A percentile compares a stretch with the other conserved stretches of the same genome.
phyloP scores from a whole-genome alignment of 2,797 vertebrate species.

The Anabas testudineus region DNA sequence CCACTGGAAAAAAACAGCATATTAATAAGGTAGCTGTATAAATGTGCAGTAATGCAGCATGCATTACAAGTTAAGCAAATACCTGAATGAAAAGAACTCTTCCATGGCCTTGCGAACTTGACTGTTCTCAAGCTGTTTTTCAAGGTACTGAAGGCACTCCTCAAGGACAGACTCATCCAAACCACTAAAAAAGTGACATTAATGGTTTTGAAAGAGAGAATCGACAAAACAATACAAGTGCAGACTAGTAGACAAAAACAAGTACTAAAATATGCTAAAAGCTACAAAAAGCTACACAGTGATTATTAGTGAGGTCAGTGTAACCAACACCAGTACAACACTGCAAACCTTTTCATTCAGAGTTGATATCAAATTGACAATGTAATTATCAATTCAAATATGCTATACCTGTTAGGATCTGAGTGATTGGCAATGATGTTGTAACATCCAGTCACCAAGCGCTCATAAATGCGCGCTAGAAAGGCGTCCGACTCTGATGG shows the following conservation, averaged over 20 bases:
- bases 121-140: conserved; percentile 96
- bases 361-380: background rate
- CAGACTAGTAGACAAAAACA: background rate
- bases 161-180: conserved; percentile 96
- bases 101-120: conserved; percentile 99
- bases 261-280: background rate
- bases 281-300: background rate
- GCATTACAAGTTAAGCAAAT: conserved; percentile 14
- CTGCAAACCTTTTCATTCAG: background rate
- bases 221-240: background rate
- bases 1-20: conserved; percentile 81
- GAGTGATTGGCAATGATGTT: conserved; percentile 96
- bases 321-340: background rate
- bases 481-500: conserved; percentile 96
- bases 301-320: background rate
- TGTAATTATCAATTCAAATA: background rate
- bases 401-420: conserved; percentile 91
- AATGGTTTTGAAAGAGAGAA: background rate
- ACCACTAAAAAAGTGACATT: conserved; percentile 82
- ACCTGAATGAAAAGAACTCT: conserved; percentile 98
- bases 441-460: conserved; percentile 95
- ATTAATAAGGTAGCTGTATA: conserved; percentile 5
- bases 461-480: conserved; percentile 94
- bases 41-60: background rate
- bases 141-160: conserved; percentile 96